Evolutionary conservation across 2,797 vertebrate species (phyloP), one percentile per base, ranked within the genome.

Genomic region (Intellagama lesueurii): DNA sequence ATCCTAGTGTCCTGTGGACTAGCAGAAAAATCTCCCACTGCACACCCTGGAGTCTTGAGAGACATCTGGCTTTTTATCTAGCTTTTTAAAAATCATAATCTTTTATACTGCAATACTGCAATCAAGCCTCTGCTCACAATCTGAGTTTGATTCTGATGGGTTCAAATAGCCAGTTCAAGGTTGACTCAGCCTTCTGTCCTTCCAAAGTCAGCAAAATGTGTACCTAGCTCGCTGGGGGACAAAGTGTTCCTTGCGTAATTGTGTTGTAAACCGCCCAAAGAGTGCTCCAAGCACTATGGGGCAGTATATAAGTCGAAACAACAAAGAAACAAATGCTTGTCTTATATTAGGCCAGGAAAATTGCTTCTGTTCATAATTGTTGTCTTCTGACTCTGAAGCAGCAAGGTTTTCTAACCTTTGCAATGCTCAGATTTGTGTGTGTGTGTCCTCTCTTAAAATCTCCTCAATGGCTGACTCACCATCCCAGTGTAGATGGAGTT

Each of bases 391-490:
- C n/a, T 75, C 14, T 19, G 52, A 81, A 81, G 40, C 56, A 64
- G 14, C 68, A 40, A 30, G 49, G 68, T 80, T 85, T 85, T 66
- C 68, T 73, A 73, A 73, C n/a, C 47, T 81, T 49, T 80, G n/a
- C 70, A 28, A 35, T 11, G n/a, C 52, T 80, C 56, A 70, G 69
- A 72, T 32, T 47, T 66, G 75, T 47, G 2, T 7, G 81, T 3
- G 70, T 30, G 69, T 70, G 22, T 80, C 64, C 52, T 85, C 56
- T 81, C 19, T 77, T 90, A 69, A 83, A 83, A 78, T 69, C 64
- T 28, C 60, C 82, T 44, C 79, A 69, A n/a, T 26, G 73, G 72
- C 64, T 90, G 85, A 87, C 84, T 90, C 85, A 87, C 11, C 30
- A 35, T 56, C 44, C 47, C 9, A 22, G 56, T 86, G 77, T 66